Conservation (phyloP, 1,140 invertebrate species). For the Megalonaias nervosa region DNA sequence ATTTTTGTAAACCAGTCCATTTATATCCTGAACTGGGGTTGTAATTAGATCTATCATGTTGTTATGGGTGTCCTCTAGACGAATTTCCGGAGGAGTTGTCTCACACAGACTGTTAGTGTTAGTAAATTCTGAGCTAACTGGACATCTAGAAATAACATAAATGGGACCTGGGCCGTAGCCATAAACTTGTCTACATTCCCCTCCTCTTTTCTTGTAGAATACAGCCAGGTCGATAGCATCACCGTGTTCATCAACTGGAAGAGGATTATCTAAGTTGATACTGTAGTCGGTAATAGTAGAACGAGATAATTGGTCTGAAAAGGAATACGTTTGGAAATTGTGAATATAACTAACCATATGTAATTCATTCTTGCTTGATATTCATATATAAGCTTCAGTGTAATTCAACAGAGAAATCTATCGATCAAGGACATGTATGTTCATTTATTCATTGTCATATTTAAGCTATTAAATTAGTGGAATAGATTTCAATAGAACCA, state of each 20-base stretch:
- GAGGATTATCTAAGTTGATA: no score
- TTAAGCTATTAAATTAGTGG: no score
- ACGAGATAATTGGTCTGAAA: no score
- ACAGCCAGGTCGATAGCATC: constrained; percentile 1
- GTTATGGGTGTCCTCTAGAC: background rate
- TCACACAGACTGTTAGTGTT: constrained; percentile 20
- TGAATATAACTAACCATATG: no score
- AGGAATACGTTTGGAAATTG: no score
- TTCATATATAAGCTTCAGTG: no score
- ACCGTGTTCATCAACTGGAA: background rate
- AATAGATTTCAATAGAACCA: no score
- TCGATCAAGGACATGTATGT: no score
- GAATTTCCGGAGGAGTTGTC: background rate
- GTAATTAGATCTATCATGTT: constrained; percentile 37
- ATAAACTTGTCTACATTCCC: constrained; percentile 16
- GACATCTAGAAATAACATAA: constrained; percentile 30
- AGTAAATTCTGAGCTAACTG: background rate
- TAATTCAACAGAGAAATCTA: no score
- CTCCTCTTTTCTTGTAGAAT: constrained; percentile 29
- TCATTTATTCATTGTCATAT: no score
- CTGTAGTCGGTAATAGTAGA: no score
- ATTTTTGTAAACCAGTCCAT: constrained; percentile 75
- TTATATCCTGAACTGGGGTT: constrained; percentile 68
- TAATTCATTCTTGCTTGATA: no score
- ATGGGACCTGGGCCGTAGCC: constrained; percentile 27